phyloP scores from a whole-genome alignment of 1,140 invertebrate species.

The Copidosoma floridanum region DNA sequence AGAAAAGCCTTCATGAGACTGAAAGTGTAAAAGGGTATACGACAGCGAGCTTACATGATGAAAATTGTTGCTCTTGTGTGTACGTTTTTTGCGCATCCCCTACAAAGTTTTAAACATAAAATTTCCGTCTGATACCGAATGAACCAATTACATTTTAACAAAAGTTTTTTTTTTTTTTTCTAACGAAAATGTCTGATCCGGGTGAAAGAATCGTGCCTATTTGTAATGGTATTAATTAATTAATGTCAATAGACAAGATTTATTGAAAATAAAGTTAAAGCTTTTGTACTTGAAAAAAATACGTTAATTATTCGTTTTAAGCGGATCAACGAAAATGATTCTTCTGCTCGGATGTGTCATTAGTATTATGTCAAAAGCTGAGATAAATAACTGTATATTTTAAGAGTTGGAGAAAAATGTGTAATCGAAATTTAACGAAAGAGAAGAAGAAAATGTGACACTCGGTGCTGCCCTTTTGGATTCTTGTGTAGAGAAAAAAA shows the following conservation, averaged over 20 bases:
- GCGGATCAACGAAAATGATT: too few species aligned
- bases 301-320: too few species aligned
- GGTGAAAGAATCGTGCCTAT: too few species aligned
- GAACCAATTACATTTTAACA: too few species aligned
- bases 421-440: not conserved
- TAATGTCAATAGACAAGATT: too few species aligned
- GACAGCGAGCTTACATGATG: constrained; percentile 45
- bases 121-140: too few species aligned
- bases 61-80: constrained; percentile 47
- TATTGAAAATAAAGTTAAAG: too few species aligned
- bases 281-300: too few species aligned
- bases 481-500: not conserved
- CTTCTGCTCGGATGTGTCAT: not conserved
- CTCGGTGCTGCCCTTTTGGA: constrained; percentile 30
- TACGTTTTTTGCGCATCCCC: constrained; percentile 47
- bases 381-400: constrained; percentile 1
- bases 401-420: not conserved
- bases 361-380: constrained; percentile 13
- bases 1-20: constrained; percentile 52
- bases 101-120: too few species aligned
- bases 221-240: too few species aligned
- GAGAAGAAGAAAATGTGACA: constrained; percentile 31
- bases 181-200: too few species aligned
- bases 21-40: constrained; percentile 52
- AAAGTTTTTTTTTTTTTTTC: too few species aligned